Evolutionary conservation across 2,797 vertebrate genomes (phyloP).

Genomic region (Chiloscyllium punctatum): DNA sequence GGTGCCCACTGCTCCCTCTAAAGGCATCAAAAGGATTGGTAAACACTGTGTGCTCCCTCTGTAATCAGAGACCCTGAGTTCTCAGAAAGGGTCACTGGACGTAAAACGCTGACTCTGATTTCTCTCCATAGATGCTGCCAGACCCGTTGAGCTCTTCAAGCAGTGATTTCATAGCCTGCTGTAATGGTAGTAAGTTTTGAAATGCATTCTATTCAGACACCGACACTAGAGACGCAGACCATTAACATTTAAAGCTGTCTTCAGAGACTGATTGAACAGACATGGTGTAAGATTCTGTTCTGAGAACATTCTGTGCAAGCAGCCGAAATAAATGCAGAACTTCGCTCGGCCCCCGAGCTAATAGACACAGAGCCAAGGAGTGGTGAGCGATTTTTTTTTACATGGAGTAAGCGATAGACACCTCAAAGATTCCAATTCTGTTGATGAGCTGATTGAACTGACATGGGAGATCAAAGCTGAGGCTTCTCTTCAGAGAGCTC

Average conservation of each 20-base stretch:
- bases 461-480: not conserved
- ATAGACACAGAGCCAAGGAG: not conserved
- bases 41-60: too few relatives aligned
- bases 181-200: not conserved
- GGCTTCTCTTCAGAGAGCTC: not conserved
- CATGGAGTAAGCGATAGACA: not conserved
- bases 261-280: not conserved
- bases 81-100: too few relatives aligned
- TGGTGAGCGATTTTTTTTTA: not conserved
- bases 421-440: not conserved
- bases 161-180: not conserved
- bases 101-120: too few relatives aligned
- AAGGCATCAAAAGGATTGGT: too few relatives aligned
- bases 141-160: too few relatives aligned
- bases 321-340: not conserved
- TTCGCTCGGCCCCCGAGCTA: not conserved
- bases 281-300: not conserved
- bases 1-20: too few relatives aligned
- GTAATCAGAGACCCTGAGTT: too few relatives aligned
- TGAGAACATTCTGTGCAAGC: not conserved
- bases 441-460: not conserved
- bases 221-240: not conserved
- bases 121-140: too few relatives aligned
- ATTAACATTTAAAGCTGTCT: not conserved
- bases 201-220: not conserved